phyloP scores from a whole-genome alignment of 2,113 vertebrate genomes.

The Paratilapia polleni region DNA sequence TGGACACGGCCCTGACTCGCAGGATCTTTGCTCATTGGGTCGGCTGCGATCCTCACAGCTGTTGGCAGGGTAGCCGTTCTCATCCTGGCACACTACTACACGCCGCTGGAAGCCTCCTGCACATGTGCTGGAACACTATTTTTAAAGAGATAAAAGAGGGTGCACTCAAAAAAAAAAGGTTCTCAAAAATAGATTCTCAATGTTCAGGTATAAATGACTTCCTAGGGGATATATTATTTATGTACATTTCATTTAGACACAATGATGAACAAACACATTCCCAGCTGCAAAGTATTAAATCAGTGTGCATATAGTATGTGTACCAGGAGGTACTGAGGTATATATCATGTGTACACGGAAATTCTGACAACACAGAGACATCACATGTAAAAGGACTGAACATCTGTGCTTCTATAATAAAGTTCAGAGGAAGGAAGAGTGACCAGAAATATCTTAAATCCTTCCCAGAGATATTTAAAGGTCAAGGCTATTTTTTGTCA shows the following conservation, averaged over 20 bases:
- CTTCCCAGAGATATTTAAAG: slow-evolving; percentile 54
- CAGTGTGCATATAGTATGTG: background rate
- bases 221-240: background rate
- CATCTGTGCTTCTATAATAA: slow-evolving; percentile 33
- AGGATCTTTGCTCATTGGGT: slow-evolving; percentile 91
- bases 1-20: slow-evolving; percentile 94
- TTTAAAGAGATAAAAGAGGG: slow-evolving; percentile 26
- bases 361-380: background rate
- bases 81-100: slow-evolving; percentile 97
- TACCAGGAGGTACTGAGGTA: background rate
- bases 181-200: slow-evolving; percentile 8
- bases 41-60: slow-evolving; percentile 90
- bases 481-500: slow-evolving; percentile 43
- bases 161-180: background rate
- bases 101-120: slow-evolving; percentile 97
- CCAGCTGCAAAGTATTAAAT: background rate
- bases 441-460: slow-evolving; percentile 45
- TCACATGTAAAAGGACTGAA: slow-evolving; percentile 1
- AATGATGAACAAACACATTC: background rate
- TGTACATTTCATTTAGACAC: background rate
- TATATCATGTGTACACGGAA: background rate
- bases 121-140: slow-evolving; percentile 96
- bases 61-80: slow-evolving; percentile 90
- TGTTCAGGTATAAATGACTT: background rate
- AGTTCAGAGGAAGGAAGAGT: slow-evolving; percentile 48